Evolutionary conservation across 2,888 invertebrate genomes (phyloP).

Genomic region (Empis stercorea): DNA sequence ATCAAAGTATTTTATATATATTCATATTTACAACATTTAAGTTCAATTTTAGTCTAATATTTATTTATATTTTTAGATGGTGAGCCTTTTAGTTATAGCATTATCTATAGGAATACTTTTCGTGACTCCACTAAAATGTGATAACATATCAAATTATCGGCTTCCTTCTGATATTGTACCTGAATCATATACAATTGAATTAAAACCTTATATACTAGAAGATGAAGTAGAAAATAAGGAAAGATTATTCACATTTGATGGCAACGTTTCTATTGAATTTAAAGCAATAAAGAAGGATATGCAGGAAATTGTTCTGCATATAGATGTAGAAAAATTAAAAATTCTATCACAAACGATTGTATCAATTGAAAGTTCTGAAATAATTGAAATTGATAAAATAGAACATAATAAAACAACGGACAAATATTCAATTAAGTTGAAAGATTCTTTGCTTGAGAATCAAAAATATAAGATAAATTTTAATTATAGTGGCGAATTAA

Average conservation of each 20-base stretch:
- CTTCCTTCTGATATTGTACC: constrained; percentile 36
- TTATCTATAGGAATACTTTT: too few relatives aligned
- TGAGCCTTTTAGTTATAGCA: too few relatives aligned
- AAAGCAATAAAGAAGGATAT: constrained; percentile 29
- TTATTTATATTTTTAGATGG: too few relatives aligned
- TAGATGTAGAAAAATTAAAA: too few relatives aligned
- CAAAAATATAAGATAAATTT: constrained; percentile 37
- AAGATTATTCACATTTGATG: constrained; percentile 31
- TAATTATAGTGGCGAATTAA: constrained; percentile 39
- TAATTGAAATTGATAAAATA: constrained; percentile 25
- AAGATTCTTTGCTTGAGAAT: constrained; percentile 21
- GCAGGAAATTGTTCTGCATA: constrained; percentile 37
- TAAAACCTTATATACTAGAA: constrained; percentile 40
- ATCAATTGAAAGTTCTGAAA: constrained; percentile 22
- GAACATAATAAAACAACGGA: constrained; percentile 25
- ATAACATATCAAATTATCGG: constrained; percentile 18
- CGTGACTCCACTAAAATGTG: too few relatives aligned
- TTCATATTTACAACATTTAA: too few relatives aligned
- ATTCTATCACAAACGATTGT: too few relatives aligned
- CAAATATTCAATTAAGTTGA: constrained; percentile 36
- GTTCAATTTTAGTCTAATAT: too few relatives aligned
- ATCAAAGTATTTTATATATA: too few relatives aligned
- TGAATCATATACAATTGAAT: constrained; percentile 38
- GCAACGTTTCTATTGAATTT: constrained; percentile 37
- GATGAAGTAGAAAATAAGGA: constrained; percentile 16